Base-by-base conservation (phyloP, 1,140 invertebrate species). In the Leptestheria dahalacensis region DNA sequence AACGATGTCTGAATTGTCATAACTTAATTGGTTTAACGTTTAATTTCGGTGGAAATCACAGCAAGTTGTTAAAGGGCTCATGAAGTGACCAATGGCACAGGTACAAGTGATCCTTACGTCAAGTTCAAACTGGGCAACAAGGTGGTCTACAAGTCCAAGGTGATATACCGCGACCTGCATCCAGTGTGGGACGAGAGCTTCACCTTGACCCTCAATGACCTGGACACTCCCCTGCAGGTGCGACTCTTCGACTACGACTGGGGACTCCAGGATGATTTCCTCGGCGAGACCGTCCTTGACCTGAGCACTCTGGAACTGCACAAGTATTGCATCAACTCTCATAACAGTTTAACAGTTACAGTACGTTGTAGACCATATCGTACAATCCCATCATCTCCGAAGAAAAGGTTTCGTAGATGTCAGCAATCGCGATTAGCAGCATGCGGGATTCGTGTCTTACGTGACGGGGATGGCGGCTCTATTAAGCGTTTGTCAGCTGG, bases 221-320 rank as follows among this genome's bases (percentile, higher is more conserved):
- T 91, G 1, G 91, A 91, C 68, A 80, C 85, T 68, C 83, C 87
- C 6, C 77, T 97, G 41, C 79, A 84, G 60, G 79, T 97, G 58
- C 93, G 94, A 80, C 88, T 97, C 18, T 98, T 91, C 71, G 95
- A 99, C 76, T 96, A 96, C 71, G 96, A 99, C 70, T 94, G 93
- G 84, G 94, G 92, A 26, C 28, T 63, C 50, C 69, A 91, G 74
- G 96, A 99, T 73, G 96, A 99, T 75, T 96, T 95, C 68, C 97
- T 99, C 90, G 96, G 96, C 12, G 81, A 84, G 53, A 86, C 88
- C 2, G 78, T 79, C 51, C 72, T 99, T 61, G 89, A 96, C 70
- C 76, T 97, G 26, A 86, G 84, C 4, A 78, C 81, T 61, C 70
- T 98, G 57, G 89, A 94, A 64, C 74, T 94, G 24, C 85, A 87